A percentile compares a stretch with the other conserved stretches of the same genome.
phyloP scores from a whole-genome alignment of 2,113 vertebrate species.

The Callipepla californica region DNA sequence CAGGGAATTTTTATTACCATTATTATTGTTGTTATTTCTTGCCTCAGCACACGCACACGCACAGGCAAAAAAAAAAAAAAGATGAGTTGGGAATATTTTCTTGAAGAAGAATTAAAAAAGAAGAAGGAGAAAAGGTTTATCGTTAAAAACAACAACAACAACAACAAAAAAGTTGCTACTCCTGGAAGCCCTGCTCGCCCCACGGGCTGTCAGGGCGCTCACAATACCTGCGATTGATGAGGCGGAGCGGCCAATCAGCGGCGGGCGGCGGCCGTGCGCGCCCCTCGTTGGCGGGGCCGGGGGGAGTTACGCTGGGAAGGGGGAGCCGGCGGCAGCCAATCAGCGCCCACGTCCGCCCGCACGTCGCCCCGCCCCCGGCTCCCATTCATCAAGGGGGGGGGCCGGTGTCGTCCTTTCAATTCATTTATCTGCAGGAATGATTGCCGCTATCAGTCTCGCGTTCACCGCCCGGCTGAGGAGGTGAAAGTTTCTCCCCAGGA shows the following conservation, averaged over 20 bases:
- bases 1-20: neutral
- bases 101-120: neutral
- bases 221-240: conserved; percentile 97
- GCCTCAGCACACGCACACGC: neutral
- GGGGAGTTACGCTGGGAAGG: conserved; percentile 81
- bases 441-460: conserved; percentile 99
- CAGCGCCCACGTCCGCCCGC: conserved; percentile 66
- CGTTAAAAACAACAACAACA: neutral
- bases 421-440: conserved; percentile 99
- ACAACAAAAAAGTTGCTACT: conserved; percentile 81
- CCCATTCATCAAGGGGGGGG: conserved; percentile 99
- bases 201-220: conserved; percentile 88
- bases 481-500: conserved; percentile 99
- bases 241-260: conserved; percentile 90
- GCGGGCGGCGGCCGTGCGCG: conserved; percentile 80
- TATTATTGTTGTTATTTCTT: neutral
- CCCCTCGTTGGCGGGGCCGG: conserved; percentile 92
- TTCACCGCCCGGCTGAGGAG: conserved; percentile 99
- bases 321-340: conserved; percentile 87
- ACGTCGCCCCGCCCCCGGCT: conserved; percentile 91
- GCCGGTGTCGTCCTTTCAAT: conserved; percentile 99
- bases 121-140: neutral
- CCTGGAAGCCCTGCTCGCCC: conserved; percentile 86
- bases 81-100: conserved; percentile 11
- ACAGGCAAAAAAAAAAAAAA: neutral